Evolutionary conservation across 2,797 vertebrate species (phyloP), one percentile per base, ranked within the genome.

Genomic region (Microctenopoma steveboyesi): DNA sequence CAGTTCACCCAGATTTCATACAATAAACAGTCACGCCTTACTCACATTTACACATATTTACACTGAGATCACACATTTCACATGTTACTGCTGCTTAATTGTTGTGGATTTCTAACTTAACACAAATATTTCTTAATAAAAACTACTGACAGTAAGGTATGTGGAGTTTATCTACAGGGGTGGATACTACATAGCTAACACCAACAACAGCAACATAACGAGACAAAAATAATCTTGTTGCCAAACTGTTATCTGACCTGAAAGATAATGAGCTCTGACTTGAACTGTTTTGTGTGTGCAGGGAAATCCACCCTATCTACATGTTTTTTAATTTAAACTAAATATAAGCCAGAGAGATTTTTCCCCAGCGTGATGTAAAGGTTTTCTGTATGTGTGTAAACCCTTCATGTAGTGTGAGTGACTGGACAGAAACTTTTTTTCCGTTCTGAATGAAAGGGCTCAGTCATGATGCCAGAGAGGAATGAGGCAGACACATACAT

Each of bases 381-480:
- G 49, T 64, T 51, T 54, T 43, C 1, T 42, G 62, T 66, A 15
- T 37, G 18, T 49, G 56, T 30, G 70, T 50, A 64, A 18, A 51
- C 45, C 5, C 30, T 5, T 33, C 30, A 33, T 5, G 30, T 5
- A 33, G 13, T 55, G 56, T 28, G 66, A 30, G 28, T 33, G 30
- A 10, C 11, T 45, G 1, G 28, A 83, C 82, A 88, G 86, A 87
- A 91, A 89, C 75, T 63, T 40, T 35, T 47, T 73, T 81, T 86
- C 84, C 84, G 2, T 85, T 72, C 78, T 73, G 80, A 88, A 91
- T 89, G 86, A 89, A 90, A 81, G 80, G 83, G 13, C 82, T 84
- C 85, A 87, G 86, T 91, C 86, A 85, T 85, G 69, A 86, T 42
- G 50, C 69, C 53, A 25, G 67, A 53, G 63, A 58, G 73, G 53